A percentile compares a stretch with the other conserved stretches of the same genome.
These are phyloP conservation scores for Pseudococcus jackbeardsleyi DNA, from an alignment of 2,888 invertebrate genomes.

Conservation along the genomic window DNA sequence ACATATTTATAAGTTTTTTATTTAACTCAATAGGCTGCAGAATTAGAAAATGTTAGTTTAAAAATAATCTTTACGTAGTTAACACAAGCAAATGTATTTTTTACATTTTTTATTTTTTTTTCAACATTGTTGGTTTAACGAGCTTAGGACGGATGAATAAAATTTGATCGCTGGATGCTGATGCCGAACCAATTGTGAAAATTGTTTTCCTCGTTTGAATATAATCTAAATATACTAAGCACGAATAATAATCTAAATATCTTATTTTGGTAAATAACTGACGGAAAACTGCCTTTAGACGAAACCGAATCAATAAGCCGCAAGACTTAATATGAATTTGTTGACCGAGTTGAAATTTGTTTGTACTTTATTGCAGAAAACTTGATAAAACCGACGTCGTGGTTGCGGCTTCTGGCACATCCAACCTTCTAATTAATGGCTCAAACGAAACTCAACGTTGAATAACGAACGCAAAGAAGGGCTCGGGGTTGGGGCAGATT, in stretches of 20 bases:
- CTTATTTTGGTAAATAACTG: background rate
- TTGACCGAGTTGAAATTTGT: slow-evolving; percentile 16
- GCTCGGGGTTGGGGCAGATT: no score
- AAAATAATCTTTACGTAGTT: slow-evolving; percentile 18
- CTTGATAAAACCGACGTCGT: slow-evolving; percentile 18
- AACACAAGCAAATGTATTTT: background rate
- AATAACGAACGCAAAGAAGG: background rate
- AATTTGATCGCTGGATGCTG: background rate
- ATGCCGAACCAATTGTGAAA: background rate
- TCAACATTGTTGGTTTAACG: background rate
- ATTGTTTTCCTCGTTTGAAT: background rate
- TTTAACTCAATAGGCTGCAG: slow-evolving; percentile 59
- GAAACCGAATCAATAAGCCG: slow-evolving; percentile 15
- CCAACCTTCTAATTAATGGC: slow-evolving; percentile 24
- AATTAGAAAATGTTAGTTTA: slow-evolving; percentile 34
- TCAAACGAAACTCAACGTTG: slow-evolving; percentile 2
- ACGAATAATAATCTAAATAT: background rate
- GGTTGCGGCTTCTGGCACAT: slow-evolving; percentile 1
- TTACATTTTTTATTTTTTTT: slow-evolving; percentile 14
- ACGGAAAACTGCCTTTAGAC: background rate
- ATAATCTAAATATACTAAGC: background rate
- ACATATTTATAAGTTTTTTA: slow-evolving; percentile 65
- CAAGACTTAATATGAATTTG: slow-evolving; percentile 38
- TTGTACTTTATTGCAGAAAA: slow-evolving; percentile 7
- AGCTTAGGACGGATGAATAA: background rate